Evolutionary conservation across 2,797 vertebrate genomes (phyloP), one percentile per base, ranked within the genome.

Genomic region (Clamator glandarius): DNA sequence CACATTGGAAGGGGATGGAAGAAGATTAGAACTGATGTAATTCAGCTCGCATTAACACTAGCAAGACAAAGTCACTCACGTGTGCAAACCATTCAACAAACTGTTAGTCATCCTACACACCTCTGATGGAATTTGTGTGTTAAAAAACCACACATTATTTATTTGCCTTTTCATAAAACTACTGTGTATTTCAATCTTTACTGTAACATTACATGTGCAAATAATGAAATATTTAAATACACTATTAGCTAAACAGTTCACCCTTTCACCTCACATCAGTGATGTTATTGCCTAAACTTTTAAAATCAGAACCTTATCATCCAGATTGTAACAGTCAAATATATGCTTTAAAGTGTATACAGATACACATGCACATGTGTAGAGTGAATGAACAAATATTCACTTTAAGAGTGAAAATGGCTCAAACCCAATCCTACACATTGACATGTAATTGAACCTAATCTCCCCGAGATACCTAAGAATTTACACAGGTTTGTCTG

Each of bases 361-460:
- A 61, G 15, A 50, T 15, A 33, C 6, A 26, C 10, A 28, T 9
- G 20, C 0, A 2, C 12, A 23, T 5, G 9, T 15, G 6, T 12
- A n/a, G 12, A 57, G 7, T 1, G 13, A 59, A 67, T 23, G 0
- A 86, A 39, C 39, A 39, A 39, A 39, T 39, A 9, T 39, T 39
- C 9, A 64, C 23, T 48, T 59, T n/a, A 36, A 70, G 17, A 72
- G 9, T 35, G 19, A 52, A 78, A 14, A 20, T 39, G 6, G 15
- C 25, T 66, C 24, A 68, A 86, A 92, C 72, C 12, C 15, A 42
- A 7, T 17, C 20, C 20, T 29, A 57, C 10, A 20, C 8, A 15
- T 17, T 72, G 18, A 5, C 18, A 26, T 15, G 23, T 3, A 59
- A 35, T 8, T 81, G 29, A 74, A 51, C 13, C 1, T 3, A 15